Conservation (phyloP, 35 echinoderm and acorn worm genomes). For the Ptychodera flava region DNA sequence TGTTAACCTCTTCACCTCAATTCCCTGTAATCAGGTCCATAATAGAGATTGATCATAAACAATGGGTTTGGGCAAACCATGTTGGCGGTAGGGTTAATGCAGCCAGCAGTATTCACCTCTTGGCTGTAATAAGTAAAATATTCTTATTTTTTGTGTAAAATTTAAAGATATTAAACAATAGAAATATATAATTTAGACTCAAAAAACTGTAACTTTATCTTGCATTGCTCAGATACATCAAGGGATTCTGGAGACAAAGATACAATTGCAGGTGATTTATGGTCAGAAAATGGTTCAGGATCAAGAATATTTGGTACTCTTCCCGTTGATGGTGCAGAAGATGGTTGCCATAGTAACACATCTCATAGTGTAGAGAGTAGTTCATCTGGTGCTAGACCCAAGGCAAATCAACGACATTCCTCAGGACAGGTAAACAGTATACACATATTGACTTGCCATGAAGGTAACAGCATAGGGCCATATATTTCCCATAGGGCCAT, state of each 20-base stretch:
- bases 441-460: too few species aligned
- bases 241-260: neutral
- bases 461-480: neutral
- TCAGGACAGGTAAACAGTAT: neutral
- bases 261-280: conserved; percentile 11
- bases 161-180: too few species aligned
- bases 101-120: too few species aligned
- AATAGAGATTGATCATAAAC: neutral
- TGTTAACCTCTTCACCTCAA: too few species aligned
- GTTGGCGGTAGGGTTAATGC: too few species aligned
- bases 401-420: neutral
- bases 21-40: neutral
- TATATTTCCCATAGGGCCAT: neutral
- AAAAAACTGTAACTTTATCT: too few species aligned
- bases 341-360: neutral
- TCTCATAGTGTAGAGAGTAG: conserved; percentile 24
- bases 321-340: neutral
- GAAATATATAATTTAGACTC: too few species aligned
- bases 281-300: conserved; percentile 64
- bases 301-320: conserved; percentile 69
- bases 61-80: too few species aligned
- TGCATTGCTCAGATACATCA: conserved; percentile 22
- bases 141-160: too few species aligned
- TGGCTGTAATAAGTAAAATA: too few species aligned
- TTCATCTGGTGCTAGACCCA: conserved; percentile 20